A percentile compares a stretch with the other conserved stretches of the same genome.
These are phyloP conservation scores for Eupithecia vulgata DNA, from an alignment of 2,888 invertebrate genomes.

Conservation along the genomic window DNA sequence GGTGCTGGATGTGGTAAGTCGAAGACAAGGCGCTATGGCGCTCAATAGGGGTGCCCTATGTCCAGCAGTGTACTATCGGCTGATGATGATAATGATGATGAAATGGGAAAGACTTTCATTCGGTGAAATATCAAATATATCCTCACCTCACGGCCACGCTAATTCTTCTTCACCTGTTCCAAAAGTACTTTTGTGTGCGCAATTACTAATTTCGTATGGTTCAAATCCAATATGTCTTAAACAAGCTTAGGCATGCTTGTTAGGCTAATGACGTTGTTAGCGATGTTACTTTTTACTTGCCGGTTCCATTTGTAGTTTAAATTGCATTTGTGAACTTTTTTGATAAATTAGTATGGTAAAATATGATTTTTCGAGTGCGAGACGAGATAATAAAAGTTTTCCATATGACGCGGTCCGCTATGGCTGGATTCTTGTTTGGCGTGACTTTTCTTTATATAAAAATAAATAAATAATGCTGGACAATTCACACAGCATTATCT, in stretches of 20 bases:
- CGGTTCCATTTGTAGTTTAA: constrained; percentile 57
- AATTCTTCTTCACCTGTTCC: constrained; percentile 54
- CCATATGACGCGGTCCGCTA: background rate
- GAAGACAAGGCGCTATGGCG: too few species aligned
- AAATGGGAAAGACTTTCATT: constrained; percentile 5
- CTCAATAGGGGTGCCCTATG: too few species aligned
- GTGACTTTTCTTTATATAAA: too few species aligned
- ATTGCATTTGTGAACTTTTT: constrained; percentile 8
- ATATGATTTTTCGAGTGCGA: background rate
- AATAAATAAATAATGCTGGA: too few species aligned
- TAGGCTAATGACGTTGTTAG: constrained; percentile 76
- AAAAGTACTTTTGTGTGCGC: constrained; percentile 52
- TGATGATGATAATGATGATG: too few species aligned
- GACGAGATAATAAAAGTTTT: background rate
- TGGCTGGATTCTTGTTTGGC: background rate
- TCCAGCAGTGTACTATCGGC: too few species aligned
- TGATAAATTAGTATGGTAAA: constrained; percentile 6
- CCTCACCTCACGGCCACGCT: background rate
- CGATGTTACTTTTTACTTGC: constrained; percentile 62
- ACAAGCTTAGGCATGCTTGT: constrained; percentile 75
- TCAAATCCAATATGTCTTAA: constrained; percentile 72
- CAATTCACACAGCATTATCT: too few species aligned
- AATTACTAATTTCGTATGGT: constrained; percentile 81
- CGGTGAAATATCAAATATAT: background rate
- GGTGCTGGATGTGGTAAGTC: too few species aligned